Evolutionary conservation across 2,113 vertebrate species (phyloP), one percentile per base, ranked within the genome.

Genomic region (Thryonomys swinderianus): DNA sequence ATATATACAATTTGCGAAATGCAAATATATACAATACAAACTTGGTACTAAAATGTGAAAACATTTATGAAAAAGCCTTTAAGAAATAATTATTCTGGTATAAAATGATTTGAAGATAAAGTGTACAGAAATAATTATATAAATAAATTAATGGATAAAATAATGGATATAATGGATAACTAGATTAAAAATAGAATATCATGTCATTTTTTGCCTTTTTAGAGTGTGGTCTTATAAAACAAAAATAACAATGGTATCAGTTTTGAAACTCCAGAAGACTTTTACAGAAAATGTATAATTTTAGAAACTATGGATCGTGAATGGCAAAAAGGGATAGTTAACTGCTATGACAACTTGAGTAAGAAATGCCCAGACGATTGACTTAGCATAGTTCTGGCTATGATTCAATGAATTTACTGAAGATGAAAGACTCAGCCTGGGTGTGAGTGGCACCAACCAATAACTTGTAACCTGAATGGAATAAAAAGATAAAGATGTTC

Each of bases 1-100:
- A n/a, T n/a, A n/a, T n/a, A n/a, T n/a, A n/a, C n/a, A n/a, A n/a
- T 5, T 88, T 51, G 80, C 88, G 37, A 48, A 95, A 81, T 85
- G 57, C 32, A 95, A 82, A 95, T 32, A 62, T 53, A 82, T 40
- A 69, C n/a, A 21, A 3, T 90, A 73, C 69, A 85, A 88, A 40
- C 27, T n/a, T 95, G 20, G 40, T 67, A 57, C 20, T 69, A 88
- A 90, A 85, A 55, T 17, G 76, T 78, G n/a, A 85, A 84, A 94
- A 81, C 30, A 85, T 85, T 82, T 78, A 83, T 61, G 25, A 40
- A 61, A 91, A 66, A 81, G 34, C 23, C n/a, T n/a, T n/a, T n/a
- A n/a, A n/a, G n/a, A n/a, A n/a, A n/a, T n/a, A n/a, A n/a, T n/a
- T n/a, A n/a, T n/a, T n/a, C n/a, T n/a, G n/a, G n/a, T n/a, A n/a